A percentile compares a stretch with the other conserved stretches of the same genome.
Evolutionary conservation across 2,888 invertebrate species (phyloP).

Genomic region (Xanthorhoe designata): DNA sequence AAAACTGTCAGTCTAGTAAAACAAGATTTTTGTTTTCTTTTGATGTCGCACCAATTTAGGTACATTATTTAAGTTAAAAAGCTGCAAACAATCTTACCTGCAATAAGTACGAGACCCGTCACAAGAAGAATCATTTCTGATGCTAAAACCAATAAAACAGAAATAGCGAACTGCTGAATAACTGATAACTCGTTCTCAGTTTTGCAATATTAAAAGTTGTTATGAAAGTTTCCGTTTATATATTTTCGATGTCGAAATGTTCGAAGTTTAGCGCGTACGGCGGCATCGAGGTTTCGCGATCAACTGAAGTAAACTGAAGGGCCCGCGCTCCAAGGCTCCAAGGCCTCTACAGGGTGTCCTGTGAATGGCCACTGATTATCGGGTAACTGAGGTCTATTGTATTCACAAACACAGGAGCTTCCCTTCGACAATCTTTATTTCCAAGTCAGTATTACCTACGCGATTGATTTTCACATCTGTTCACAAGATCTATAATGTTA

Average conservation of each 20-base stretch:
- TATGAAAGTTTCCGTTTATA: background rate
- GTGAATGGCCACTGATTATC: conserved; percentile 19
- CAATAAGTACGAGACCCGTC: conserved; percentile 26
- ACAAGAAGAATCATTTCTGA: conserved; percentile 29
- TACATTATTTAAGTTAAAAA: too few species aligned
- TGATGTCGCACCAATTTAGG: too few species aligned
- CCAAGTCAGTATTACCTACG: background rate
- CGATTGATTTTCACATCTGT: background rate
- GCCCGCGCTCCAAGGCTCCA: background rate
- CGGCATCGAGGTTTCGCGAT: conserved; percentile 28
- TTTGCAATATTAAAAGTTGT: background rate
- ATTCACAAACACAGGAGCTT: background rate
- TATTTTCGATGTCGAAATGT: conserved; percentile 14
- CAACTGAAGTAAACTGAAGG: conserved; percentile 31
- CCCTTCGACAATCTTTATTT: conserved; percentile 3
- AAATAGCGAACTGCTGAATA: background rate
- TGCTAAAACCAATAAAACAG: background rate
- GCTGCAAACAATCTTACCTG: conserved; percentile 21
- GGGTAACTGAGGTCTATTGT: background rate
- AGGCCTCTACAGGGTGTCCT: conserved; percentile 4
- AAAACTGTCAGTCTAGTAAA: too few species aligned
- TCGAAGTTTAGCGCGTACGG: conserved; percentile 22
- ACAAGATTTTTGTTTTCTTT: too few species aligned
- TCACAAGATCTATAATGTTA: background rate
- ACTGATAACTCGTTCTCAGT: background rate